Evolutionary conservation across 2,113 vertebrate species (phyloP).

Genomic region (Pterocles burchelli): DNA sequence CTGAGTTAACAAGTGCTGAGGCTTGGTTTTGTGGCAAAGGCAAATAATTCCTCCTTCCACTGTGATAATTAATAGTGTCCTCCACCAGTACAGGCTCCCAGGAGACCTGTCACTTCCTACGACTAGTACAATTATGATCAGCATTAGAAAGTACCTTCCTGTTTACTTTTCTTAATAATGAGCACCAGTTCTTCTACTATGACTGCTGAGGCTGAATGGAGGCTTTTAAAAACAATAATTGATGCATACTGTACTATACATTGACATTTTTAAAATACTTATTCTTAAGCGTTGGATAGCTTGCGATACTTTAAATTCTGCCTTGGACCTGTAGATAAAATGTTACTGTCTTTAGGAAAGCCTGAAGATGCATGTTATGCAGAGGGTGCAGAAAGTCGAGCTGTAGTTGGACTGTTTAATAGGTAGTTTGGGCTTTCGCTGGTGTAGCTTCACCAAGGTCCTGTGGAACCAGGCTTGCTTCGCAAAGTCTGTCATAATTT

Average conservation of each 20-base stretch:
- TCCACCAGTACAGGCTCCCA: not conserved
- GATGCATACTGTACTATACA: not conserved
- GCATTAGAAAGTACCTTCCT: not conserved
- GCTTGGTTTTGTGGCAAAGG: not conserved
- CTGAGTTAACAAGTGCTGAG: not conserved
- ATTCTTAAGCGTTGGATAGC: not conserved
- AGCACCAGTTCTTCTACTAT: not conserved
- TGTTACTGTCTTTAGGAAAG: not conserved
- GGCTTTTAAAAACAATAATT: not conserved
- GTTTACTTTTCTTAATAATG: not conserved
- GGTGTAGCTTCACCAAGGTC: not conserved
- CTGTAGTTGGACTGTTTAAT: not conserved
- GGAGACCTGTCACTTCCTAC: not conserved
- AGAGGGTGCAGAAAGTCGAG: not conserved
- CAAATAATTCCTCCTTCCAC: not conserved
- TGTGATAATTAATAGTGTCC: conserved; percentile 20
- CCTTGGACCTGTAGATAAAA: not conserved
- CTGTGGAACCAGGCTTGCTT: not conserved
- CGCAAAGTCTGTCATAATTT: not conserved
- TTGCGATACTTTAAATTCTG: not conserved
- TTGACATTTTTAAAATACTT: not conserved
- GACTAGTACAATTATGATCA: not conserved
- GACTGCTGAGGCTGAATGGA: not conserved
- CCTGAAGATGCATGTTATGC: not conserved
- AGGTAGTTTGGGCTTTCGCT: not conserved